Evolutionary conservation across 1,140 invertebrate genomes (phyloP), one percentile per base, ranked within the genome.

Genomic region (Melitaea cinxia): DNA sequence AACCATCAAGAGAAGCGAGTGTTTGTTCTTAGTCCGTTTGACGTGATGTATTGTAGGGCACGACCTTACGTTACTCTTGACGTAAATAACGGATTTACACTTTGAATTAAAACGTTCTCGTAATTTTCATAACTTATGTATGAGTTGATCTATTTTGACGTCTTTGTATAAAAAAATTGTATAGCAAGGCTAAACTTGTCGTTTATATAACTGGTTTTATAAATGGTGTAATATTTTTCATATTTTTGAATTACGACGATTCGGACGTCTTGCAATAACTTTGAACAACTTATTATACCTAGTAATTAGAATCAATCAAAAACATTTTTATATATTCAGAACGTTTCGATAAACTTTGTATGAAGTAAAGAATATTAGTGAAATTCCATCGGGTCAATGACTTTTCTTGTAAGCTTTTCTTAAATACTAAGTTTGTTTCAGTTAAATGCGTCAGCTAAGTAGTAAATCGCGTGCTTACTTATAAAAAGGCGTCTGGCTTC

Each of bases 401-500:
- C 53, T 17, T 24, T 39, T 64, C 42, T 47, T 28, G 42, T 49
- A 28, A 47, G 26, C 47, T 56, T 56, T 64, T 63, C 52, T 64
- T 64, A 58, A 59, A 59, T 49, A 65, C 55, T 30, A 33, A 53
- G 28, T 65, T 59, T 59, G 30, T 59, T 65, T 59, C 35, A 52
- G 56, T 54, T 65, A 42, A 33, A 59, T 65, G 47, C 55, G 63
- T 59, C 24, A 56, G 63, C 63, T 65, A 65, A 65, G 56, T 59
- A 65, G 63, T 58, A 59, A 65, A 65, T 65, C 63, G 63, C 63
- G 63, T 65, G 63, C 50, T 59, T 63, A 28, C 19, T 50, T 28
- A 23, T 58, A 54, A 59, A 58, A 23, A 58, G 28, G 24, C 55
- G 63, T 59, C 63, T 65, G 63, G 63, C 56, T 42, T 59, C 49